Conservation (phyloP, 2,888 invertebrate genomes). For the Abrostola triplasia region DNA sequence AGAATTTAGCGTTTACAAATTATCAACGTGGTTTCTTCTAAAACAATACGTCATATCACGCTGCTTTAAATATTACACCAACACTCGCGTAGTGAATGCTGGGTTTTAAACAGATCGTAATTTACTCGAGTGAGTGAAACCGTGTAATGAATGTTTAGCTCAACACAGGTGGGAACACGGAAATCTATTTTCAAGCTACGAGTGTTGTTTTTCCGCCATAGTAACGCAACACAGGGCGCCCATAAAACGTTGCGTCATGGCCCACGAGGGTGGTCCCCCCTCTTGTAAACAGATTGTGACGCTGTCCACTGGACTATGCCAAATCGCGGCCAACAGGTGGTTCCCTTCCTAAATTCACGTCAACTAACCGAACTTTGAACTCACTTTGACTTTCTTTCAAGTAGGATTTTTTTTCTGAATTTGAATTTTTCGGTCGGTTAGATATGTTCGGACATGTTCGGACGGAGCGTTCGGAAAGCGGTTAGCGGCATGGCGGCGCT, state of each 20-base stretch:
- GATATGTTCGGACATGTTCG: slow-evolving; percentile 64
- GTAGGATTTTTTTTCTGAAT: slow-evolving; percentile 30
- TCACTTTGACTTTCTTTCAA: slow-evolving; percentile 39
- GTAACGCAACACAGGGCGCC: slow-evolving; percentile 79
- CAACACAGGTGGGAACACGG: slow-evolving; percentile 76
- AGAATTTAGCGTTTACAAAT: slow-evolving; percentile 56
- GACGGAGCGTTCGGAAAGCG: slow-evolving; percentile 70
- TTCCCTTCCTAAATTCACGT: slow-evolving; percentile 59
- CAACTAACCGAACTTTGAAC: slow-evolving; percentile 38
- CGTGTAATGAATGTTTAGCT: slow-evolving; percentile 70
- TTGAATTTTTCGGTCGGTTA: slow-evolving; percentile 54
- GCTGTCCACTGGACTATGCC: slow-evolving; percentile 78
- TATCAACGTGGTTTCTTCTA: slow-evolving; percentile 36
- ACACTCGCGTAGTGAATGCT: slow-evolving; percentile 44
- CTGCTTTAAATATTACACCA: slow-evolving; percentile 39
- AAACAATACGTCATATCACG: slow-evolving; percentile 45
- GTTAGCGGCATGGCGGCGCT: slow-evolving; percentile 74
- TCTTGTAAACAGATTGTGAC: slow-evolving; percentile 87
- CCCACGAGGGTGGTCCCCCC: slow-evolving; percentile 75
- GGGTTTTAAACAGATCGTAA: slow-evolving; percentile 60
- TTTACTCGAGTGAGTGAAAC: slow-evolving; percentile 57
- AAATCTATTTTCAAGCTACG: slow-evolving; percentile 82
- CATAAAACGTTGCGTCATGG: slow-evolving; percentile 85
- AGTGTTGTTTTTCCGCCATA: slow-evolving; percentile 85
- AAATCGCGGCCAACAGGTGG: slow-evolving; percentile 85